A percentile compares a stretch with the other conserved stretches of the same genome.
Evolutionary conservation across 1,140 invertebrate genomes (phyloP).

Genomic region (Helicoverpa zea): DNA sequence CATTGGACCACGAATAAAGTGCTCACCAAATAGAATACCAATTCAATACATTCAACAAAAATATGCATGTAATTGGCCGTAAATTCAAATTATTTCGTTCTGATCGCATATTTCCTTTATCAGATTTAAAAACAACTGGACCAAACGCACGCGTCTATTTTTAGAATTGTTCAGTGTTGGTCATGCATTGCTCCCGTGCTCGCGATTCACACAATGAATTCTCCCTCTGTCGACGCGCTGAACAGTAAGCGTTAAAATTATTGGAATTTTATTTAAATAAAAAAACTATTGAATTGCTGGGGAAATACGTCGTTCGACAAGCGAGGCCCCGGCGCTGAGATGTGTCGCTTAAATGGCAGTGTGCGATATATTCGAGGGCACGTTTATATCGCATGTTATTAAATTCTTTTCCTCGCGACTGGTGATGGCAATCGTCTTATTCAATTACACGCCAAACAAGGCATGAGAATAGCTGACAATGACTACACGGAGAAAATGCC

Average conservation of each 20-base stretch:
- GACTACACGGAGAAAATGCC: slow-evolving; percentile 63
- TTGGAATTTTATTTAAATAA: slow-evolving; percentile 73
- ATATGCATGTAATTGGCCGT: slow-evolving; percentile 41
- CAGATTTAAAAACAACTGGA: slow-evolving; percentile 31
- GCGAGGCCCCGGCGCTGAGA: slow-evolving; percentile 37
- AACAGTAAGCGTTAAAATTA: slow-evolving; percentile 63
- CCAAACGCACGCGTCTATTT: slow-evolving; percentile 30
- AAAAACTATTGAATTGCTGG: slow-evolving; percentile 46
- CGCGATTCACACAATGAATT: slow-evolving; percentile 55
- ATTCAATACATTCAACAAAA: slow-evolving; percentile 55
- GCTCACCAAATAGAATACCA: slow-evolving; percentile 55
- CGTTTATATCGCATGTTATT: slow-evolving; percentile 71
- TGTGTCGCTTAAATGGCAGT: slow-evolving; percentile 50
- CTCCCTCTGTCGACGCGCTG: slow-evolving; percentile 54
- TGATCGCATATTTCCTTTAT: slow-evolving; percentile 46
- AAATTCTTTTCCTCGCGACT: slow-evolving; percentile 74
- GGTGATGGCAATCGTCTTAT: slow-evolving; percentile 77
- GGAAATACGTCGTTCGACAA: slow-evolving; percentile 49
- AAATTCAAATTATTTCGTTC: slow-evolving; percentile 40
- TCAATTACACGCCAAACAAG: slow-evolving; percentile 77
- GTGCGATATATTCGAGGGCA: slow-evolving; percentile 50
- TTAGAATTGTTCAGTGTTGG: slow-evolving; percentile 35
- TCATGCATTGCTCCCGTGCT: slow-evolving; percentile 42
- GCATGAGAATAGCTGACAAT: slow-evolving; percentile 77
- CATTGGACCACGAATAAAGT: slow-evolving; percentile 61